These are phyloP conservation scores for Micoletzkya japonica DNA, from an alignment of 2,888 invertebrate genomes.

Conservation along the genomic window DNA sequence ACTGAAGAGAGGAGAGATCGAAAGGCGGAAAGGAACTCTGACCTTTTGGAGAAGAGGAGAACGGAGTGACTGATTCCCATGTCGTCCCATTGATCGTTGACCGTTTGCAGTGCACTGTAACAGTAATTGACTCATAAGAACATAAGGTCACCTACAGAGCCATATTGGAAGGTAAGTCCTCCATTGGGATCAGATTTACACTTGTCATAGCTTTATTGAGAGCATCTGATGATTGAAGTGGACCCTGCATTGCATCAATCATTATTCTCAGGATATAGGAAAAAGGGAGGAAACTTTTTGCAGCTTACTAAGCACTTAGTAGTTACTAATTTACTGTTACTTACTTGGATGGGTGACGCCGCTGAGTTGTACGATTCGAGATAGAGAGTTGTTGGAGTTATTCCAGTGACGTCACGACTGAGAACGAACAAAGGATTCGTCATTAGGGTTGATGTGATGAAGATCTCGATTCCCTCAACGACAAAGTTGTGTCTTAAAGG, in stretches of 20 bases:
- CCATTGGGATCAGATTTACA: not conserved
- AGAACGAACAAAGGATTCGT: not conserved
- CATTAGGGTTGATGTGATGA: conserved; percentile 5
- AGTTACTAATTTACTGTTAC: not conserved
- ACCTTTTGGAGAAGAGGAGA: conserved; percentile 1
- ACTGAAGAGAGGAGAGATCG: not conserved
- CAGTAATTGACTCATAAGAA: not conserved
- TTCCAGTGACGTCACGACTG: not conserved
- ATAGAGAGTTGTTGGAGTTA: not conserved
- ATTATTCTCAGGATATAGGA: too few relatives aligned
- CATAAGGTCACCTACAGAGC: too few relatives aligned
- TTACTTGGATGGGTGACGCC: not conserved
- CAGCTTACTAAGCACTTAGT: not conserved
- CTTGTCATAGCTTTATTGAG: not conserved
- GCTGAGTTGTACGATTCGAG: not conserved
- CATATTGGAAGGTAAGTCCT: not conserved
- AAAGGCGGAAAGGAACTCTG: not conserved
- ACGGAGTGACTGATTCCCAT: not conserved
- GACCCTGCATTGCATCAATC: too few relatives aligned
- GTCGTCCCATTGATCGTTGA: not conserved
- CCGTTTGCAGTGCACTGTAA: conserved; percentile 1
- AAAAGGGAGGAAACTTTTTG: too few relatives aligned
- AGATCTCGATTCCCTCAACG: conserved; percentile 20
- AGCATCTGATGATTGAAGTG: too few relatives aligned
- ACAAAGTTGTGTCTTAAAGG: too few relatives aligned